These are phyloP conservation scores for Caenorhabditis panamensis DNA, from an alignment of 2,888 invertebrate genomes.

Conservation along the genomic window DNA sequence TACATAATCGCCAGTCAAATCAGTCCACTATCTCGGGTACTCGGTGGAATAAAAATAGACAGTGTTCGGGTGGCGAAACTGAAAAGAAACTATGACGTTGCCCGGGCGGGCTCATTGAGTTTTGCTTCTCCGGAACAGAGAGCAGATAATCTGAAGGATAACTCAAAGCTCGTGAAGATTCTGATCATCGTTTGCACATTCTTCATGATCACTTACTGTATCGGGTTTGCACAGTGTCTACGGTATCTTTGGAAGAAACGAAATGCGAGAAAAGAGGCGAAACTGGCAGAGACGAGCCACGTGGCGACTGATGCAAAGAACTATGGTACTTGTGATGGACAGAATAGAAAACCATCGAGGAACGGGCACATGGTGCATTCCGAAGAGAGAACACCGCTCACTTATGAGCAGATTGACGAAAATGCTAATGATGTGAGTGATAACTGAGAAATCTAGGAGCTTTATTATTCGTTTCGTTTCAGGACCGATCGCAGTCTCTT, in stretches of 20 bases:
- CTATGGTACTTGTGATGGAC: conserved; percentile 55
- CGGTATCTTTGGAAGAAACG: conserved; percentile 24
- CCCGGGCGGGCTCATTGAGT: conserved; percentile 11
- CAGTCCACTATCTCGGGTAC: conserved; percentile 76
- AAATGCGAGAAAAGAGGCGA: conserved; percentile 27
- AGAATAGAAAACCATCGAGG: conserved; percentile 43
- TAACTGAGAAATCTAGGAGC: not conserved
- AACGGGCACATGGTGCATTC: conserved; percentile 52
- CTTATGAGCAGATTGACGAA: conserved; percentile 57
- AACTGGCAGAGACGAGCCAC: conserved; percentile 36
- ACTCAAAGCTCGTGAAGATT: conserved; percentile 63
- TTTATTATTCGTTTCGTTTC: not conserved
- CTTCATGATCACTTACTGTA: conserved; percentile 71
- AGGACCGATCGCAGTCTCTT: conserved; percentile 60
- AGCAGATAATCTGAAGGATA: conserved; percentile 55
- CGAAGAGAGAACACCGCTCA: conserved; percentile 53
- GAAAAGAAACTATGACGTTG: conserved; percentile 36
- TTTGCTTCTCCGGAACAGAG: conserved; percentile 43
- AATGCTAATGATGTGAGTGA: conserved; percentile 33
- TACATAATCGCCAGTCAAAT: conserved; percentile 72
- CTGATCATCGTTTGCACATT: conserved; percentile 59
- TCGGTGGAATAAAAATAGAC: conserved; percentile 78
- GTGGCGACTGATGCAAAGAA: conserved; percentile 47
- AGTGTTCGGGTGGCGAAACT: conserved; percentile 66
- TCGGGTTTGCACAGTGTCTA: conserved; percentile 67